These are phyloP conservation scores for Rousettus leschenaultii DNA, from an alignment of 2,113 vertebrate genomes.

Conservation along the genomic window DNA sequence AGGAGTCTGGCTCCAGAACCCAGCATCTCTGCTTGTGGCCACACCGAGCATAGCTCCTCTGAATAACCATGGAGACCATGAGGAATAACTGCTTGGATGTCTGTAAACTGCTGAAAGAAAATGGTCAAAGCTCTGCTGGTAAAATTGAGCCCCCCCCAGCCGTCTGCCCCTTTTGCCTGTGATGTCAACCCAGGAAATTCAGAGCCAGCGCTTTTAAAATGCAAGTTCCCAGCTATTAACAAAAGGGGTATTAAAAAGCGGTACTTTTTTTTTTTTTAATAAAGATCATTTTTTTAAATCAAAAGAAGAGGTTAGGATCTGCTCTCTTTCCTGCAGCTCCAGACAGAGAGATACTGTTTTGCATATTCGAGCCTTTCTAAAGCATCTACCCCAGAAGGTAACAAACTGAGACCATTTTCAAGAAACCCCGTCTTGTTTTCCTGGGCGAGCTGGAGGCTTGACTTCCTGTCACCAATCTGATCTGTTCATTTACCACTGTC, in stretches of 20 bases:
- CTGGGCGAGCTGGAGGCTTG: background rate
- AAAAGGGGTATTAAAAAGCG: background rate
- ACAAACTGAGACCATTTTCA: background rate
- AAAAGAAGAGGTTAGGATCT: background rate
- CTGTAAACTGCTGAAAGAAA: background rate
- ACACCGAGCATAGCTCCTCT: background rate
- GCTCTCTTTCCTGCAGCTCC: background rate
- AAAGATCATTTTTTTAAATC: background rate
- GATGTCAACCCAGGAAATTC: background rate
- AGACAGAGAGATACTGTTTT: background rate
- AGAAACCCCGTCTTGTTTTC: background rate
- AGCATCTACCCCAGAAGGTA: background rate
- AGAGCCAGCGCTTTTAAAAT: background rate
- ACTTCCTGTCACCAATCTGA: background rate
- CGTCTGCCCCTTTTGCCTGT: background rate
- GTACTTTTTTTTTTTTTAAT: background rate
- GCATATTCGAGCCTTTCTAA: background rate
- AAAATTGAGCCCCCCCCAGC: background rate
- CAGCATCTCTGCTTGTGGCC: background rate
- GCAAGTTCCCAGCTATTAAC: background rate
- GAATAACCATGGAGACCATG: background rate
- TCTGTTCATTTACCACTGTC: background rate
- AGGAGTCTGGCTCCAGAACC: background rate
- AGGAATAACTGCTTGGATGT: background rate
- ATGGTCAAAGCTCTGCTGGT: background rate